Conservation (phyloP, 2,888 invertebrate genomes). For the Ecliptopera silaceata region DNA sequence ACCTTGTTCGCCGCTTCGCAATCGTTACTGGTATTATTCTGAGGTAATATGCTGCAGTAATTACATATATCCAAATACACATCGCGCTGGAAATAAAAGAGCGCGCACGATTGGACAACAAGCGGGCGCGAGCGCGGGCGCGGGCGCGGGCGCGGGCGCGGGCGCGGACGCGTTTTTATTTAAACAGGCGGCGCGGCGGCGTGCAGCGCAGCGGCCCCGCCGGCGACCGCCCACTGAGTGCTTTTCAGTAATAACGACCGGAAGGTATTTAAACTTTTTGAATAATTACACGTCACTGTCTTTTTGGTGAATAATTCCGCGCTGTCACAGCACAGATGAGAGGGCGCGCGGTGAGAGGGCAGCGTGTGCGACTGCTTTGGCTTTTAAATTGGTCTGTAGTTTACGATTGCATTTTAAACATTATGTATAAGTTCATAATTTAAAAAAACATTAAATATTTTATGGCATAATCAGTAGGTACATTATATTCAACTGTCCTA, state of each 20-base stretch:
- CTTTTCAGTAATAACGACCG: constrained; percentile 11
- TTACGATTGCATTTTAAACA: too few relatives aligned
- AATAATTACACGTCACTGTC: constrained; percentile 4
- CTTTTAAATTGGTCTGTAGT: too few relatives aligned
- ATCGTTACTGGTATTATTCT: not conserved
- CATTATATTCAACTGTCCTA: too few relatives aligned
- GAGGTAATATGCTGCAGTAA: too few relatives aligned
- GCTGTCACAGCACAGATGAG: not conserved
- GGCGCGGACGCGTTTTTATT: too few relatives aligned
- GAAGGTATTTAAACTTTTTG: constrained; percentile 12
- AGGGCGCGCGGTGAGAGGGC: not conserved
- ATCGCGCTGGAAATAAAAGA: constrained; percentile 46
- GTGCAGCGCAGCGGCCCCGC: not conserved
- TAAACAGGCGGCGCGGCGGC: not conserved
- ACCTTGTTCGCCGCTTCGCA: not conserved
- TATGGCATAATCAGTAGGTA: too few relatives aligned
- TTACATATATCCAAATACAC: too few relatives aligned
- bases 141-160: too few relatives aligned
- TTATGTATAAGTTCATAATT: too few relatives aligned
- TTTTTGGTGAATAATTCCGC: constrained; percentile 7
- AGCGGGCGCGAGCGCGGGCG: too few relatives aligned
- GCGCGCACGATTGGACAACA: constrained; percentile 45
- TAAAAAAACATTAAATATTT: too few relatives aligned
- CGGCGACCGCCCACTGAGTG: constrained; percentile 1
- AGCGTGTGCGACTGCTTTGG: too few relatives aligned